Evolutionary conservation across 2,113 vertebrate species (phyloP), one percentile per base, ranked within the genome.

Genomic region (Damaliscus lunatus): DNA sequence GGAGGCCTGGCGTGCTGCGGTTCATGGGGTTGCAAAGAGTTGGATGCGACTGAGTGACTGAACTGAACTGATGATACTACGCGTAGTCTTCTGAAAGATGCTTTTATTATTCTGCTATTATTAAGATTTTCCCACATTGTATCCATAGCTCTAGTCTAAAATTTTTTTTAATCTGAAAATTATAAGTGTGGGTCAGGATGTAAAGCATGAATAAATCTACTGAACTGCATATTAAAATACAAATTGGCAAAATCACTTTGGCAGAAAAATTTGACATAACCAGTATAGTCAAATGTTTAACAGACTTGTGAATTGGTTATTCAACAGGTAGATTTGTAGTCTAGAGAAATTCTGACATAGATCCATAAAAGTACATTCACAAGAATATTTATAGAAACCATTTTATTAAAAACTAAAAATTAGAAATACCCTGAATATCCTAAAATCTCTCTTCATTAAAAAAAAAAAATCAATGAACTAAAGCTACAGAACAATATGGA

Each of bases 1-100:
- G n/a, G 5, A 71, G n/a, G n/a, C n/a, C n/a, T 71, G 64, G n/a
- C 2, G 0, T 71, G n/a, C 64, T 36, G n/a, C 0, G 1, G 17
- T 71, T 21, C 64, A 21, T 10, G n/a, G 64, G n/a, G n/a, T 36
- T 0, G 1, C n/a, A 23, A 64, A 64, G n/a, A 71, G n/a, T 71
- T 2, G 0, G 64, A 36, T 17, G 3, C 0, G 0, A 36, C n/a
- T 71, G 64, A 71, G n/a, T 11, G 17, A 71, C 9, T 71, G n/a
- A 71, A 36, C 33, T 67, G 33, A 67, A 36, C 64, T 71, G n/a
- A 71, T 40, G 27, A 60, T 17, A 14, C 25, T 21, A 15, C 29
- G 40, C 29, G 2, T 17, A 59, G n/a, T 27, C 14, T 82, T 64
- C 46, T 88, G 21, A 87, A 88, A 83, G 36, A 40, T 48, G 31